Base-by-base conservation (phyloP, 2,113 vertebrate genomes). In the Osmerus mordax region DNA sequence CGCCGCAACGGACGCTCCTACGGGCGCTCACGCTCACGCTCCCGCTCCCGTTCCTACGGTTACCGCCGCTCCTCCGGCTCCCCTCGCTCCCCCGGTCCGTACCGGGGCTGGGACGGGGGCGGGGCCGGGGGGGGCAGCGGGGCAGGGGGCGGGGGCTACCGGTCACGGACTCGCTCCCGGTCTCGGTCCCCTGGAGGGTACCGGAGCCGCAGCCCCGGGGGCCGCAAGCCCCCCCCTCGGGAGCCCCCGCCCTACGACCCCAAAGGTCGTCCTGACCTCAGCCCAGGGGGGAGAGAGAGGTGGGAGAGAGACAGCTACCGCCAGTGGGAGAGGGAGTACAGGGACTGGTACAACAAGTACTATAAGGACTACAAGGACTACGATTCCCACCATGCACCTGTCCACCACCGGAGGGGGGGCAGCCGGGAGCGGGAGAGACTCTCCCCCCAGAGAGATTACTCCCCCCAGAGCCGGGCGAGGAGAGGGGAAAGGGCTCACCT, bases 321-420 rank as follows among this genome's bases (percentile, higher is more conserved):
- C 56, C 94, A 98, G 62, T 98, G 97, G 98, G 97, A 99, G 81
- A 92, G 95, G 71, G 95, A 96, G 63, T 99, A 98, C 3, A 80
- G 95, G 53, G 96, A 98, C 55, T 99, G 96, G 96, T 98, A 97
- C 29, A 95, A 98, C 72, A 97, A 97, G 70, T 97, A 96, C 36
- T 96, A 95, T 80, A 97, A 97, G 89, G 95, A 90, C 72, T 97
- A 95, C 81, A 97, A 97, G 88, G 95, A 90, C 72, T 97, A 91
- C 11, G 89, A 91, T 58, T 79, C 53, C 58, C 87, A 84, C 19
- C 83, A 88, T 51, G 75, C 85, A 11, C 16, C 86, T 1, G 2
- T 87, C 32, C 84, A 87, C 71, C 88, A 83, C 73, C 81, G 85
- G 70, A 79, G 73, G 6, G 84, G 81, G 32, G 75, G 84, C 14